These are phyloP conservation scores for Ophion ventricosus DNA, from an alignment of 2,888 invertebrate species.

Conservation along the genomic window DNA sequence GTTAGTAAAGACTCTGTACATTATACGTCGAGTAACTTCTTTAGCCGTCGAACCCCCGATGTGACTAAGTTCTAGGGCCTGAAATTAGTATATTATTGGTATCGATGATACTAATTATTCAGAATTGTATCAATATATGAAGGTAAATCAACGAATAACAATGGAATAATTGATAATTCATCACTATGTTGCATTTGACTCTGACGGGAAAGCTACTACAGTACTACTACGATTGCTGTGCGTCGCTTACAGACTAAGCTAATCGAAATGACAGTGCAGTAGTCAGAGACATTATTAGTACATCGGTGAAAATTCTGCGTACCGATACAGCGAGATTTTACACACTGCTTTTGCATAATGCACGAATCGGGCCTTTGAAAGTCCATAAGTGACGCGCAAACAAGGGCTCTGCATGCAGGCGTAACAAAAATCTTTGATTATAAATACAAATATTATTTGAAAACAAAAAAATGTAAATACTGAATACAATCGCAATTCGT, in stretches of 20 bases:
- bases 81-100: background rate
- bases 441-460: slow-evolving; percentile 10
- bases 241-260: background rate
- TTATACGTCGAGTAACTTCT: too few species aligned
- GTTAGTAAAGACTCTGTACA: too few species aligned
- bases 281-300: background rate
- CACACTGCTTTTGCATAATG: slow-evolving; percentile 3
- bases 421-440: slow-evolving; percentile 4
- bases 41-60: too few species aligned
- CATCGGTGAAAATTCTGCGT: slow-evolving; percentile 8
- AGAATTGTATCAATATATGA: slow-evolving; percentile 11
- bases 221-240: background rate
- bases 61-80: too few species aligned
- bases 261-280: slow-evolving; percentile 5
- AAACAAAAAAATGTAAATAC: slow-evolving; percentile 1
- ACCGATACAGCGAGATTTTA: slow-evolving; percentile 5
- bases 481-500: too few species aligned
- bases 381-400: background rate
- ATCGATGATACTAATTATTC: slow-evolving; percentile 11
- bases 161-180: slow-evolving; percentile 5
- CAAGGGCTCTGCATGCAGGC: slow-evolving; percentile 12
- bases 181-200: slow-evolving; percentile 11
- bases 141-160: too few species aligned
- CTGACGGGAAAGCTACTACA: slow-evolving; percentile 7
- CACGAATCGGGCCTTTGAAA: background rate